Conservation (phyloP, 1,140 invertebrate species). For the Copidosoma floridanum region DNA sequence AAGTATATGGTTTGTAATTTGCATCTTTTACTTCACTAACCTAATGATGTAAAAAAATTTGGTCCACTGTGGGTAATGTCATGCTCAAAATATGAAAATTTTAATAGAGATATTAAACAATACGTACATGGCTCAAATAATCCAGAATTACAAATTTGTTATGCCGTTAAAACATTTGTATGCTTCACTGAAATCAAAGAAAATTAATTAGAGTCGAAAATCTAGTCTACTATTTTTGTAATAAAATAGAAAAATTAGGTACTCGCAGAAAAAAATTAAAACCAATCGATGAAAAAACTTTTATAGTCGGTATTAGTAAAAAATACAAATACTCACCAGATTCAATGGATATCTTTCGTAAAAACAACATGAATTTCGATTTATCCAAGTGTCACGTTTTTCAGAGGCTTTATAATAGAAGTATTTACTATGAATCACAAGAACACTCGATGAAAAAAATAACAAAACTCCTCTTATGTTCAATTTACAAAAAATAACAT, state of each 20-base stretch:
- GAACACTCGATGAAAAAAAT: too few species aligned
- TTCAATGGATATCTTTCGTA: too few species aligned
- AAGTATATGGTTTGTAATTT: background rate
- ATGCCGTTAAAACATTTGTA: background rate
- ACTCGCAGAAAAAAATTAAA: too few species aligned
- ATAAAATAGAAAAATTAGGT: background rate
- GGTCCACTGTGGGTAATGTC: background rate
- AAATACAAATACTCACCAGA: too few species aligned
- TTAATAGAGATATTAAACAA: background rate
- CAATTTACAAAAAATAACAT: too few species aligned
- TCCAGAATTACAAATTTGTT: background rate
- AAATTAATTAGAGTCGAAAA: background rate
- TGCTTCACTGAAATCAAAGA: background rate
- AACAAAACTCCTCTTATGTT: too few species aligned
- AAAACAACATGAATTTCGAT: too few species aligned
- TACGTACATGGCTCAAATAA: background rate
- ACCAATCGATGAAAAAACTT: too few species aligned
- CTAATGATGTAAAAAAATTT: background rate
- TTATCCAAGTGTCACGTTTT: too few species aligned
- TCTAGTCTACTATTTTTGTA: background rate
- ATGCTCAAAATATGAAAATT: slow-evolving; percentile 2
- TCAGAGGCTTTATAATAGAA: too few species aligned
- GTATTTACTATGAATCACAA: too few species aligned
- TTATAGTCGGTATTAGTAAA: too few species aligned
- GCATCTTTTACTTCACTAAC: background rate